Evolutionary conservation across 2,888 invertebrate species (phyloP).

Genomic region (Rotaria macrura): DNA sequence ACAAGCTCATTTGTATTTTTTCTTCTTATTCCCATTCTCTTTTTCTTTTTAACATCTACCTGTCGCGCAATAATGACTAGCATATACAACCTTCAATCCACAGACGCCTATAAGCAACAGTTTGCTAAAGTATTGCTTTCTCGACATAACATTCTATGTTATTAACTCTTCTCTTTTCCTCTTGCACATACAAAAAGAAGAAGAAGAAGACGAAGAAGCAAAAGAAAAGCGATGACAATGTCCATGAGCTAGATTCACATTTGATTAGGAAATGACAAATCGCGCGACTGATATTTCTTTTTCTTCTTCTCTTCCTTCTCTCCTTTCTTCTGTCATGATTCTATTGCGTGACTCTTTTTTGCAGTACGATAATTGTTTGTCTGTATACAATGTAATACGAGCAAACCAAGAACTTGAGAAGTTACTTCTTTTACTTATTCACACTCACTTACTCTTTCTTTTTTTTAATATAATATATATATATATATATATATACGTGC

Average conservation of each 20-base stretch:
- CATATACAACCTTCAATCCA: not conserved
- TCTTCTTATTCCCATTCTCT: not conserved
- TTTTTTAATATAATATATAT: not conserved
- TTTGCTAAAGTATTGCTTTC: not conserved
- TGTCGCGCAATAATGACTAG: not conserved
- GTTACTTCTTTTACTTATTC: not conserved
- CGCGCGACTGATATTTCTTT: not conserved
- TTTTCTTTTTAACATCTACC: not conserved
- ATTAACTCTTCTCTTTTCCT: not conserved
- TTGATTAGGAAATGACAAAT: slow-evolving; percentile 8
- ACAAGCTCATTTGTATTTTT: not conserved
- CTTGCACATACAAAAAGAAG: not conserved
- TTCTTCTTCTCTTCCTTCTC: not conserved
- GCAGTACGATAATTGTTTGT: not conserved
- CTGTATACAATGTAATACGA: not conserved
- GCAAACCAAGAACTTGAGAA: not conserved
- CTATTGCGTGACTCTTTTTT: not conserved
- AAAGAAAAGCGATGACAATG: not conserved
- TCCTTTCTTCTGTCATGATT: not conserved
- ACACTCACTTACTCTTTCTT: not conserved
- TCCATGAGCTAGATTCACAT: slow-evolving; percentile 3
- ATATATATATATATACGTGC: not conserved
- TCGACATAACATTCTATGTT: not conserved
- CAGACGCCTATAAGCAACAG: not conserved
- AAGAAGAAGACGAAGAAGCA: not conserved